Evolutionary conservation across 2,113 vertebrate genomes (phyloP), one percentile per base, ranked within the genome.

Genomic region (Motacilla alba): DNA sequence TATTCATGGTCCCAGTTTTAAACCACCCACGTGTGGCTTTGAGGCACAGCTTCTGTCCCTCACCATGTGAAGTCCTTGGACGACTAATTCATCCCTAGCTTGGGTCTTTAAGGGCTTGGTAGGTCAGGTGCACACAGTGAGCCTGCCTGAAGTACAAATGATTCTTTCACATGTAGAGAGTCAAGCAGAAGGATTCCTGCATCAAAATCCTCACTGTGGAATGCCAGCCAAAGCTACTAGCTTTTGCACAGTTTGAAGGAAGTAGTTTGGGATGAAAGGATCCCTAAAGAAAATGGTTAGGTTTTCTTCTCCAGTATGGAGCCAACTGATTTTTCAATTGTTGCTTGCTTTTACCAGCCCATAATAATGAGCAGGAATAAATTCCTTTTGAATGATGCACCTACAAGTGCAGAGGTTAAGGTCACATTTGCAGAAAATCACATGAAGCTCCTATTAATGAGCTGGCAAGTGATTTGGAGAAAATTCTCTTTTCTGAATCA

Each of bases 401-500:
- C 73, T 60, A 75, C n/a, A 63, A 81, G 73, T 44, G 55, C 63
- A 60, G 86, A 93, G 60, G 80, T 93, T 83, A 84, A 94, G 85
- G 52, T 88, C 56, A 75, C 72, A 43, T 89, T 90, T 81, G 77
- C 82, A 87, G 89, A 88, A 87, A 89, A 89, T 83, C 83, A 68
- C 79, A 92, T 75, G 60, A 74, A 89, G 50, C 58, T 93, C 37
- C 73, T 69, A 3, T 89, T 87, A 94, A 81, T 89, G 91, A 93
- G 68, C 72, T 94, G 83, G 83, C 92, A 93, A 89, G 85, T 88
- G 75, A 92, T 94, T 89, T 79, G 84, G 64, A 83, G 92, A 96
- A 92, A 68, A 59, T 89, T 75, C 66, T 92, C 41, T 93, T 93
- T 91, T 96, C 85, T 96, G 90, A 95, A 96, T 95, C 86, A 91